A percentile compares a stretch with the other conserved stretches of the same genome.
Conservation (phyloP, 2,113 vertebrate genomes). For the Isichthys henryi region DNA sequence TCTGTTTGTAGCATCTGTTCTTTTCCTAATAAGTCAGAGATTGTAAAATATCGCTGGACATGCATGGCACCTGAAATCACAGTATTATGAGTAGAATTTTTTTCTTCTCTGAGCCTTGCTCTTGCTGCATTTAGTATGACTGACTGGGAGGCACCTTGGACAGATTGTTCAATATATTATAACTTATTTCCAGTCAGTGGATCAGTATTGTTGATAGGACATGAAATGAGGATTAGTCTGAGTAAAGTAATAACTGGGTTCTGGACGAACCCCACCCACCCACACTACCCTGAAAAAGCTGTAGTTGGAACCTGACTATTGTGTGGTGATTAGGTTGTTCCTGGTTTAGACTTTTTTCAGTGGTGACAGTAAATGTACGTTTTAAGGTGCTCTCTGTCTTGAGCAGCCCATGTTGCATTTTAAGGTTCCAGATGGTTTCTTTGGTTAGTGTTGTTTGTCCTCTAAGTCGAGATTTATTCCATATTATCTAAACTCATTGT, state of each 20-base stretch:
- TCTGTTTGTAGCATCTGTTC: background rate
- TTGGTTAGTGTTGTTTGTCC: background rate
- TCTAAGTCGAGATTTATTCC: background rate
- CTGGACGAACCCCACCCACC: background rate
- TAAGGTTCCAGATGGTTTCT: background rate
- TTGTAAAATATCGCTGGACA: background rate
- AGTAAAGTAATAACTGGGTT: background rate
- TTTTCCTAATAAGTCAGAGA: background rate
- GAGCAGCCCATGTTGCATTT: background rate
- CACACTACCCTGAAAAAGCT: background rate
- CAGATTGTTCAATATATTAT: background rate
- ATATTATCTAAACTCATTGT: background rate
- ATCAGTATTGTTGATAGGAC: background rate
- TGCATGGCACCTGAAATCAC: background rate
- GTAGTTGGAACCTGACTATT: background rate
- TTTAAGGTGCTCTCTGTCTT: background rate
- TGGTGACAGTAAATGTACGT: background rate
- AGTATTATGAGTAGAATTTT: background rate
- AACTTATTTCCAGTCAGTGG: background rate
- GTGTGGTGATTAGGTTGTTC: background rate
- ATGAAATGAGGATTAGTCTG: background rate
- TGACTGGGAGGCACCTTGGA: background rate
- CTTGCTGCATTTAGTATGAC: background rate
- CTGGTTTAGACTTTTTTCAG: background rate
- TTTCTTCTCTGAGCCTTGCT: background rate